Conservation (phyloP, 2,113 vertebrate genomes). For the Prionailurus bengalensis region DNA sequence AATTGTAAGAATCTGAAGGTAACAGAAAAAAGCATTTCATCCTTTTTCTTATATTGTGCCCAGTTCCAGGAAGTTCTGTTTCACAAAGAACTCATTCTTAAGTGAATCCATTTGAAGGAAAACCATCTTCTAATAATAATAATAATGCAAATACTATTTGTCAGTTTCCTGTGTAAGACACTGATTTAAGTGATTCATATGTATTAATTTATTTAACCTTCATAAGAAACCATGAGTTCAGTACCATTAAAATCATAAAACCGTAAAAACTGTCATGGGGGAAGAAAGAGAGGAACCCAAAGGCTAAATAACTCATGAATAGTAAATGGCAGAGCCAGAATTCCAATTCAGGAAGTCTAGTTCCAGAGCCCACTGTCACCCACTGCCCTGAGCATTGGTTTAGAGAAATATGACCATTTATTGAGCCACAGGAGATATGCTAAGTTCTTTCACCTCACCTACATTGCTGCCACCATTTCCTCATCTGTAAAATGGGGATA, state of each 20-base stretch:
- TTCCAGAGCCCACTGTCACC: neutral
- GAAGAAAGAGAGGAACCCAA: neutral
- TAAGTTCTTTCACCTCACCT: neutral
- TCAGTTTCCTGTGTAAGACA: neutral
- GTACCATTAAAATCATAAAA: neutral
- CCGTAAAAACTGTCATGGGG: neutral
- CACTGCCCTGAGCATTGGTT: neutral
- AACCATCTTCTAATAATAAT: neutral
- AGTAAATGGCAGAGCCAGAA: neutral
- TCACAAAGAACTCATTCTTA: neutral
- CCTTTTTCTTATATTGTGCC: neutral
- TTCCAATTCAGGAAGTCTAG: neutral
- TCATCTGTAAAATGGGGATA: neutral
- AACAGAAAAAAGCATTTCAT: neutral
- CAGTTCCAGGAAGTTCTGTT: neutral
- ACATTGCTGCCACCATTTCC: neutral
- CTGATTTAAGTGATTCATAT: neutral
- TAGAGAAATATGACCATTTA: neutral
- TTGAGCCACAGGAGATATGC: neutral
- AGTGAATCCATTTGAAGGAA: conserved; percentile 1
- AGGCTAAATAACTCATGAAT: neutral
- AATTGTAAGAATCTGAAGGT: neutral
- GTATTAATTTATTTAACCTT: neutral
- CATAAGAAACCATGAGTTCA: neutral
- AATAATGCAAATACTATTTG: neutral